phyloP scores from a whole-genome alignment of 2,888 invertebrate genomes.

The Lycophotia porphyrea region DNA sequence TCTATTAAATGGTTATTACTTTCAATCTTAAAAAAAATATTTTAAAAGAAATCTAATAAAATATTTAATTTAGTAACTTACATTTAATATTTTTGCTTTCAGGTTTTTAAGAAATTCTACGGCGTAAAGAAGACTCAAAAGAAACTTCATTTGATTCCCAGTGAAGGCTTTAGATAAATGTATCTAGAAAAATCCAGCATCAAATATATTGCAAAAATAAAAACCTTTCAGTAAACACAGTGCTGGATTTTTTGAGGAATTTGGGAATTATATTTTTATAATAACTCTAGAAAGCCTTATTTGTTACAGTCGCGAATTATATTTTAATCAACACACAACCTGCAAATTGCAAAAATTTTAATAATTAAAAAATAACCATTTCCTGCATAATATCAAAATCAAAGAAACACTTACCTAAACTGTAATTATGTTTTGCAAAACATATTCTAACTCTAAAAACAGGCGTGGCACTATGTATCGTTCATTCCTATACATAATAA shows the following conservation, averaged over 20 bases:
- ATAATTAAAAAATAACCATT: background rate
- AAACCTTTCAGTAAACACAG: background rate
- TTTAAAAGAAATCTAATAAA: background rate
- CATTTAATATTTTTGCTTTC: background rate
- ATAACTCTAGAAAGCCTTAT: too few species aligned
- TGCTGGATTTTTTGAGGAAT: background rate
- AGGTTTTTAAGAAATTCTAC: constrained; percentile 4
- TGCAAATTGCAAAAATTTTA: too few species aligned
- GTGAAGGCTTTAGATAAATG: background rate
- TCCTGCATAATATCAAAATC: background rate
- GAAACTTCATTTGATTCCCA: background rate
- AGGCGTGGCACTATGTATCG: background rate
- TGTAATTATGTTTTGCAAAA: background rate
- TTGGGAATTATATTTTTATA: background rate
- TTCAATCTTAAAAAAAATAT: background rate
- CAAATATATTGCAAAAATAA: background rate
- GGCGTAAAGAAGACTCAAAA: background rate
- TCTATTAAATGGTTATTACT: background rate
- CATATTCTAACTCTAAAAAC: constrained; percentile 2
- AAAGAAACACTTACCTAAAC: background rate
- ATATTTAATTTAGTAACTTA: background rate
- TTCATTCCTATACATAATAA: constrained; percentile 12
- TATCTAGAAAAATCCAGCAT: background rate
- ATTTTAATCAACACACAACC: too few species aligned
- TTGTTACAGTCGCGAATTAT: too few species aligned